These are phyloP conservation scores for Caenorhabditis sp. DNA, from an alignment of 2,888 invertebrate species.

Conservation along the genomic window DNA sequence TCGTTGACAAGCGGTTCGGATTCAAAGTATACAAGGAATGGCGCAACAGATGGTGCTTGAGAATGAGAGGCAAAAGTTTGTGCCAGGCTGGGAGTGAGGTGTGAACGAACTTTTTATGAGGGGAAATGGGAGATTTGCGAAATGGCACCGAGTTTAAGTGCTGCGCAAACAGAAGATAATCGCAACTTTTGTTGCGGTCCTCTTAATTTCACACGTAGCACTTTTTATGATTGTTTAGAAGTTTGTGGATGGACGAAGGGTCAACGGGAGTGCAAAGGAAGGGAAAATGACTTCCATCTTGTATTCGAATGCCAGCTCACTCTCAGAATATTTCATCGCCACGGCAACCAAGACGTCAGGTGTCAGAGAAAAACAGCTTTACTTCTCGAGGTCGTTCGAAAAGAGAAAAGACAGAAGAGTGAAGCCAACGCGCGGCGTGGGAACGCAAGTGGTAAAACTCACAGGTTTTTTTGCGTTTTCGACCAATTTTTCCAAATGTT, in stretches of 20 bases:
- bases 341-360: conserved; percentile 14
- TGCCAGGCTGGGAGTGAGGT: too few relatives aligned
- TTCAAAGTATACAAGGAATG: neutral
- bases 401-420: neutral
- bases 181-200: conserved; percentile 18
- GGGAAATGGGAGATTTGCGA: neutral
- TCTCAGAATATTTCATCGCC: conserved; percentile 14
- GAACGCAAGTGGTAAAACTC: neutral
- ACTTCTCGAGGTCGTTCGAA: neutral
- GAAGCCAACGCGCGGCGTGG: neutral
- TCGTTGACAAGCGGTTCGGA: conserved; percentile 5
- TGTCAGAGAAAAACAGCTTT: neutral
- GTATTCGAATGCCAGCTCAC: too few relatives aligned
- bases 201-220: conserved; percentile 6
- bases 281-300: too few relatives aligned
- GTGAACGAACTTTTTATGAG: conserved; percentile 19
- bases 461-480: conserved; percentile 43
- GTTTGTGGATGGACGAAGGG: neutral
- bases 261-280: neutral
- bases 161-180: conserved; percentile 13
- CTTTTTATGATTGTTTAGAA: neutral
- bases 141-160: conserved; percentile 19
- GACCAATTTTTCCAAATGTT: conserved; percentile 14
- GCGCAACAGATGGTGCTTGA: neutral
- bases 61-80: neutral